Base-by-base conservation (phyloP, 2,888 invertebrate genomes). In the Polydrusus tereticollis region DNA sequence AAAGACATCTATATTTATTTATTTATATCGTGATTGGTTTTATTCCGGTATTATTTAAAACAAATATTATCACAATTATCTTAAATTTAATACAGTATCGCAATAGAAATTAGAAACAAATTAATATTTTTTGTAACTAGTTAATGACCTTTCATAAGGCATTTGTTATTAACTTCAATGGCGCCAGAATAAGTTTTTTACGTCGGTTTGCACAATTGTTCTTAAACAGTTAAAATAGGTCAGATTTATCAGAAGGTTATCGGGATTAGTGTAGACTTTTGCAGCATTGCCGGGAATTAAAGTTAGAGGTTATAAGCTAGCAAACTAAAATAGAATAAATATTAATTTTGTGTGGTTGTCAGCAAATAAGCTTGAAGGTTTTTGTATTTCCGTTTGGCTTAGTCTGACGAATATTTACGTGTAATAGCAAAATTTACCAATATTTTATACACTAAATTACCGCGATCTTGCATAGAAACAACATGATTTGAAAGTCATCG, bases 341-440 rank as follows among this genome's bases (percentile, higher is more conserved):
- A 29, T 33, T 55, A 26, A 29, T 55, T 23, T 47, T 47, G 52
- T 55, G 29, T 29, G 26, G 26, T 5, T 26, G 50, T 50, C 29
- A 55, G 52, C 52, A 55, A 55, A 55, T 55, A 55, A 29, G 18
- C 52, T 55, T 29, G 52, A 55, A 55, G 52, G 52, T 29, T 55
- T 55, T 55, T 29, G 16, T 18, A 29, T 55, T 55, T 55, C 52
- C 52, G 52, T 29, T 55, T 29, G 16, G 29, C 29, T 55, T 23
- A 55, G 16, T 29, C 18, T 2, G 14, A 18, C 29, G 8, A 55
- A 26, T 55, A 55, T 55, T 26, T 26, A 12, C 52, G n/a, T 29
- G 29, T 8, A 55, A 29, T 55, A 55, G 52, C 29, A 55, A 29
- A 29, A 29, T 55, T 18, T 55, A 8, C 29, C 16, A 16, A 7